Conservation (phyloP, 2,888 invertebrate genomes). For the Lithophane socia region DNA sequence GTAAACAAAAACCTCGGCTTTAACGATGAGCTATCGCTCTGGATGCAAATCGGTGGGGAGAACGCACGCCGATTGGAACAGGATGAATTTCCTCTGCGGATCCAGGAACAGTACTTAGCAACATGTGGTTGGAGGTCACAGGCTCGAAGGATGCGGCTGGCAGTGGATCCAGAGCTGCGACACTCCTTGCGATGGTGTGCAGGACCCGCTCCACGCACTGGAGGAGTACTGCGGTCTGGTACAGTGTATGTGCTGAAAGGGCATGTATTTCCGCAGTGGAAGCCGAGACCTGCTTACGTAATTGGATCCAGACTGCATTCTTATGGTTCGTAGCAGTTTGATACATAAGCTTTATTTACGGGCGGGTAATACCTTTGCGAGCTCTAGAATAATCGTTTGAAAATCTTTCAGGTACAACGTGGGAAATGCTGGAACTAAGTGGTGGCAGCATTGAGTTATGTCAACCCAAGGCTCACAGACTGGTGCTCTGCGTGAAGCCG, state of each 20-base stretch:
- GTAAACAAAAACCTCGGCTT: constrained; percentile 88
- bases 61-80: constrained; percentile 88
- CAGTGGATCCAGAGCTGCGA: constrained; percentile 92
- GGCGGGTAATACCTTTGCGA: not conserved
- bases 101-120: constrained; percentile 91
- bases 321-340: constrained; percentile 81
- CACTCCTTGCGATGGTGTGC: constrained; percentile 91
- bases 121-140: constrained; percentile 91
- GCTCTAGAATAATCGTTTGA: not conserved
- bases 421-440: constrained; percentile 85
- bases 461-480: constrained; percentile 84
- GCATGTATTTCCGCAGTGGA: constrained; percentile 93
- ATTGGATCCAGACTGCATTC: constrained; percentile 91
- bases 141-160: constrained; percentile 90
- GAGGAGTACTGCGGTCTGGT: constrained; percentile 85
- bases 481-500: constrained; percentile 86
- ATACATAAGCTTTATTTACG: not conserved
- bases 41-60: constrained; percentile 91
- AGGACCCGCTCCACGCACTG: constrained; percentile 89
- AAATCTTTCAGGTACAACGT: constrained; percentile 77
- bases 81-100: constrained; percentile 90
- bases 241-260: constrained; percentile 92
- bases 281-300: constrained; percentile 90
- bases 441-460: constrained; percentile 86
- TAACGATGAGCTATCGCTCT: constrained; percentile 85